Percentiles rank a stretch among this genome's conserved stretches.
These are phyloP conservation scores for Eledone cirrhosa DNA, from an alignment of 2,888 invertebrate genomes.

Conservation along the genomic window DNA sequence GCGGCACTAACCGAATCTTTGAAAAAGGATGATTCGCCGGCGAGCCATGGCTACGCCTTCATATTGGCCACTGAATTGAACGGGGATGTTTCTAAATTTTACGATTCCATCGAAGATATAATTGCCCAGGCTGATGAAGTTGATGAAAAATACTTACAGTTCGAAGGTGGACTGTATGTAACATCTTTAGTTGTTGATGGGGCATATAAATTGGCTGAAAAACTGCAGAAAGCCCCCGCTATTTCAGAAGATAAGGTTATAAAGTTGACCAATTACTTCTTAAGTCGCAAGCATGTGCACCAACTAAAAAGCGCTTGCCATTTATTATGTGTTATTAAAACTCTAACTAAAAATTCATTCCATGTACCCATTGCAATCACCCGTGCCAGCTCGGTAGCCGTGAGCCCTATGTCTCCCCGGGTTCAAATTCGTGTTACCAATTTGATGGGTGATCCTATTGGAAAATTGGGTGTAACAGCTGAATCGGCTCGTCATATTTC, in stretches of 20 bases:
- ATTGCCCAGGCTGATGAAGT: slow-evolving; percentile 95
- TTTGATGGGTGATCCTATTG: slow-evolving; percentile 71
- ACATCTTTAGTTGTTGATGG: slow-evolving; percentile 74
- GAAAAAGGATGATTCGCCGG: slow-evolving; percentile 76
- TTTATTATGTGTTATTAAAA: slow-evolving; percentile 80
- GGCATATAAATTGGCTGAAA: slow-evolving; percentile 73
- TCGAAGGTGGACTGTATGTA: slow-evolving; percentile 74
- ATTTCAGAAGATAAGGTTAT: slow-evolving; percentile 80
- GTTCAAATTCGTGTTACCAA: slow-evolving; percentile 70
- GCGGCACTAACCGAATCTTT: slow-evolving; percentile 79
- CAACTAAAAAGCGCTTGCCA: slow-evolving; percentile 83
- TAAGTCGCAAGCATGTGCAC: slow-evolving; percentile 88
- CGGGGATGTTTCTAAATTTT: slow-evolving; percentile 68
- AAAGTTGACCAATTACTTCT: slow-evolving; percentile 89
- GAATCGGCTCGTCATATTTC: slow-evolving; percentile 79
- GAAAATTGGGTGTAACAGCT: slow-evolving; percentile 75
- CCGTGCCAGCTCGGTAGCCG: slow-evolving; percentile 80
- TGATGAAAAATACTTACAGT: slow-evolving; percentile 84
- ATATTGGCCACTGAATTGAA: slow-evolving; percentile 81
- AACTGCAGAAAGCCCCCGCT: slow-evolving; percentile 76
- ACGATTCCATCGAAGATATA: slow-evolving; percentile 88
- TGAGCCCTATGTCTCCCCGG: slow-evolving; percentile 79
- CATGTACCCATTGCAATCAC: slow-evolving; percentile 86
- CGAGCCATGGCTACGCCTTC: slow-evolving; percentile 84
- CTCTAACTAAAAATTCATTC: slow-evolving; percentile 76